Conservation (phyloP, 2,113 vertebrate species). For the Charina bottae region DNA sequence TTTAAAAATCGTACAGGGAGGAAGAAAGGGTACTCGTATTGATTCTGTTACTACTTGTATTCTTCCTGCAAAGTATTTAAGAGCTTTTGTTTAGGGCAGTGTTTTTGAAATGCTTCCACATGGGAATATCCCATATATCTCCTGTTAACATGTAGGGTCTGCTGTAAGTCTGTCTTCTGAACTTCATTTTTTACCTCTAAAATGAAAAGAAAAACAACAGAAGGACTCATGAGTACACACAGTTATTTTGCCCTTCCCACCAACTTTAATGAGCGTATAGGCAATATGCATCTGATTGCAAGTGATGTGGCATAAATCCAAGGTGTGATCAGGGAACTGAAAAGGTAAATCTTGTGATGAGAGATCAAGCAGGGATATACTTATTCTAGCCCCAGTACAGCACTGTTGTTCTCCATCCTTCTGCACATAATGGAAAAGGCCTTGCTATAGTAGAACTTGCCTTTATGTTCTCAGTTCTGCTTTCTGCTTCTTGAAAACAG, state of each 20-base stretch:
- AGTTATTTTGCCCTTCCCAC: background rate
- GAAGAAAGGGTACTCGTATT: constrained; percentile 12
- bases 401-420: background rate
- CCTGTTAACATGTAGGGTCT: background rate
- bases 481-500: background rate
- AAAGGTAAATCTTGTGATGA: background rate
- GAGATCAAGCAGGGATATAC: background rate
- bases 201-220: background rate
- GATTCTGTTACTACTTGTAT: background rate
- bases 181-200: background rate
- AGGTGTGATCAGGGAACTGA: background rate
- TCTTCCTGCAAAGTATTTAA: constrained; percentile 25
- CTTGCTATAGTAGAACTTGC: background rate
- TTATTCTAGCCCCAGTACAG: background rate
- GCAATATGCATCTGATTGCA: background rate
- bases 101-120: constrained; percentile 34
- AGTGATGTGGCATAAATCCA: background rate
- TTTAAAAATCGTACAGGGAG: background rate
- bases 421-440: background rate
- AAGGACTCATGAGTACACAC: background rate
- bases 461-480: background rate
- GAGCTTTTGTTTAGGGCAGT: constrained; percentile 42
- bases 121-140: background rate
- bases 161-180: background rate
- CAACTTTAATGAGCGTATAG: background rate